Base-by-base conservation (phyloP, 2,113 vertebrate genomes). In the Elephantulus edwardii region DNA sequence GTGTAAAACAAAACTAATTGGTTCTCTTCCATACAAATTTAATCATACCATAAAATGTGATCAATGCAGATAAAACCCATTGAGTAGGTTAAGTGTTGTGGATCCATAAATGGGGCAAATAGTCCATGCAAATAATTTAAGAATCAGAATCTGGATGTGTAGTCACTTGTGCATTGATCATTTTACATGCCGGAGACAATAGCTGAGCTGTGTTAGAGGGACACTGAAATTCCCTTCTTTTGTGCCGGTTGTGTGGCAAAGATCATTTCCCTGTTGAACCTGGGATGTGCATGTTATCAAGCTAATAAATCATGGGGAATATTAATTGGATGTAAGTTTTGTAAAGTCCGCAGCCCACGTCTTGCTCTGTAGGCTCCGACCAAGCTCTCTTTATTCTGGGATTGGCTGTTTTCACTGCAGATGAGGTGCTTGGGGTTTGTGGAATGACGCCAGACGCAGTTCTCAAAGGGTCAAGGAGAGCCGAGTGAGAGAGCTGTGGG, bases 1-100 rank as follows among this genome's bases (percentile, higher is more conserved):
- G 95, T 97, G 96, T 98, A 97, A 98, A 98, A 97, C 97, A 97
- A 97, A 98, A 97, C 97, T 98, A 98, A 98, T 98, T 97, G 96
- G 96, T 97, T 98, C 96, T 96, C 94, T 98, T 97, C 97, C 96
- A 96, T 97, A 98, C 96, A 98, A 97, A 97, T 97, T 97, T 98
- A 98, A 98, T 98, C 97, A 98, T 97, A 97, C 96, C 95, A 97
- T 98, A 98, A 98, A 98, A 96, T 85, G 95, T 94, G 97, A 98
- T 98, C 98, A 97, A 97, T 98, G 97, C 97, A 97, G 97, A 98
- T 97, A 97, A 98, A 98, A 97, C 94, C 88, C 96, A 95, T 95
- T 89, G 96, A 97, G 95, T 96, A 96, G 89, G 97, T 96, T 96
- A 97, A 97, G 96, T 95, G 94, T 97, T 85, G 86, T 93, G 96